phyloP scores from a whole-genome alignment of 2,888 invertebrate genomes.

The Drosophila tripunctata region DNA sequence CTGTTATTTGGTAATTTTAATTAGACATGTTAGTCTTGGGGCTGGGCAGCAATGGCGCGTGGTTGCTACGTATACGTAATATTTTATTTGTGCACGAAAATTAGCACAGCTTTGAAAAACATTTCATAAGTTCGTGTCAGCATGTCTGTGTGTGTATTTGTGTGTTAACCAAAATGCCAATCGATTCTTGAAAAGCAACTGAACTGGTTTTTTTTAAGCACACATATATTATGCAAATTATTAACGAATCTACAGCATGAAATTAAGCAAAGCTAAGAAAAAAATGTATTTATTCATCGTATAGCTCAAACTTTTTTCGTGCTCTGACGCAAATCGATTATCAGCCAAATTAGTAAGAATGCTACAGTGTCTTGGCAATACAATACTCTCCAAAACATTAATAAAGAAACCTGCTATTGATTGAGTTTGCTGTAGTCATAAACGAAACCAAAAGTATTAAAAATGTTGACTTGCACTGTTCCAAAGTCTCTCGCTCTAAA shows the following conservation, averaged over 20 bases:
- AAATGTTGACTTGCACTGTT: conserved; percentile 11
- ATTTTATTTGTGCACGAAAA: conserved; percentile 55
- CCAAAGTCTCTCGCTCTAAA: neutral
- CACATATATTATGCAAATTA: conserved; percentile 60
- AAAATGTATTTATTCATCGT: conserved; percentile 6
- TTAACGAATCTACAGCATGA: conserved; percentile 39
- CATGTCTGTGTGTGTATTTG: conserved; percentile 7
- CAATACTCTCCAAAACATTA: neutral
- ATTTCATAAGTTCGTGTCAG: conserved; percentile 28
- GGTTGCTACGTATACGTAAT: conserved; percentile 64
- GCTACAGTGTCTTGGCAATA: conserved; percentile 15
- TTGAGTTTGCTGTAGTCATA: conserved; percentile 1
- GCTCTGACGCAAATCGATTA: conserved; percentile 48
- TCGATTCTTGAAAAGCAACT: conserved; percentile 59
- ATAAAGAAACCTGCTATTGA: conserved; percentile 4
- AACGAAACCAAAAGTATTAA: conserved; percentile 8
- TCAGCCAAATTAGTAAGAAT: conserved; percentile 15
- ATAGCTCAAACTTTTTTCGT: conserved; percentile 1
- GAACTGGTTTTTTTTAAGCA: conserved; percentile 64
- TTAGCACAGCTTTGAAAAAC: conserved; percentile 58
- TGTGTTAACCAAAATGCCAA: conserved; percentile 41
- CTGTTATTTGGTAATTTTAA: conserved; percentile 60
- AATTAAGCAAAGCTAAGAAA: conserved; percentile 19
- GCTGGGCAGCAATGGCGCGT: conserved; percentile 32
- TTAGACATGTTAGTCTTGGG: conserved; percentile 44